Base-by-base conservation (phyloP, 2,113 vertebrate species). In the Syngnathus scovelli region DNA sequence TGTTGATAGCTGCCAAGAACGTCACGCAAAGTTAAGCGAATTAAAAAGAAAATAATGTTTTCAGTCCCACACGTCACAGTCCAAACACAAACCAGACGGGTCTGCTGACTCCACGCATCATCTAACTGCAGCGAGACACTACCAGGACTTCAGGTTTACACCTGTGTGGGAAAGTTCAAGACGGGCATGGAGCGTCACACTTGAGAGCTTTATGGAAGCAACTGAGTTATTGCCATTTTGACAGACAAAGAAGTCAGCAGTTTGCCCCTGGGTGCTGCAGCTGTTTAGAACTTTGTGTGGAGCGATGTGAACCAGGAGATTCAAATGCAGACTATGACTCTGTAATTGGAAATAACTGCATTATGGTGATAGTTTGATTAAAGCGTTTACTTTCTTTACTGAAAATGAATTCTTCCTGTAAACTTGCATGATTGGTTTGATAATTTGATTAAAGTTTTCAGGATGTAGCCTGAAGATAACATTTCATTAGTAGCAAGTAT, bases 101-200 rank as follows among this genome's bases (percentile, higher is more conserved):
- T 86, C 78, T 69, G 83, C 68, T 77, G 70, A 86, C 80, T 69
- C 70, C 77, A 84, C 49, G 69, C 83, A 85, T 83, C 78, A 79
- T 87, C 80, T 74, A 68, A 77, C 65, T 62, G 18, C 61, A 79
- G 72, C 64, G 78, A 79, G 83, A 88, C 82, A 69, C 76, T 56
- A 11, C n/a, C 60, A 81, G 82, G 84, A 85, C 83, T 78, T 16
- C 55, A 58, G 74, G 75, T 73, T 87, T 77, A 75, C 86, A 84
- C 86, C 86, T 86, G 79, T 68, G 75, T 87, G 80, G 70, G 71
- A 85, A 82, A 78, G 69, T 70, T 78, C 71, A 80, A 67, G 75
- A 74, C 78, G 64, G 79, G 78, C 79, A 55, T 39, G 37, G 61
- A 72, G 77, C 67, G 59, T 79, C 75, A 61, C n/a, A 68, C 71